Evolutionary conservation across 1,140 invertebrate genomes (phyloP).

Genomic region (Trichonephila clavipes): DNA sequence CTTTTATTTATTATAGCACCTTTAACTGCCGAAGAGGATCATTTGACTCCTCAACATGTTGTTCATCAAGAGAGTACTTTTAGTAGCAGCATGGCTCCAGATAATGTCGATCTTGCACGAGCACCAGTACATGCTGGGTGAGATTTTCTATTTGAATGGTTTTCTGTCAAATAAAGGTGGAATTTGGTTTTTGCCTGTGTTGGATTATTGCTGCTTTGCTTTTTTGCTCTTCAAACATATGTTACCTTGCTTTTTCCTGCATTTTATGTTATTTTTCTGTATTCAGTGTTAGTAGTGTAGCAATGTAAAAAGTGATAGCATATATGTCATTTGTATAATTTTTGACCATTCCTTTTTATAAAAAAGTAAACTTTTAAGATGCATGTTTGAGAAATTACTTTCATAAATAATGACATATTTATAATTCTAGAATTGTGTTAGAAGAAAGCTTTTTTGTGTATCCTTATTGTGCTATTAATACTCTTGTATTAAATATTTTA

Average conservation of each 20-base stretch:
- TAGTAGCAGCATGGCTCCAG: conserved; percentile 86
- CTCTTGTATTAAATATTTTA: no score
- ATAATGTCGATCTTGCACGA: conserved; percentile 93
- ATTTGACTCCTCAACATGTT: conserved; percentile 85
- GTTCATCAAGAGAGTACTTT: conserved; percentile 79
- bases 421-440: no score
- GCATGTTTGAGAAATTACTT: no score
- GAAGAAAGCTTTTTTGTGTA: no score
- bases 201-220: neutral
- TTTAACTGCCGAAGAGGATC: conserved; percentile 84
- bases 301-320: no score
- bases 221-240: neutral
- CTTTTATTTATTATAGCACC: conserved; percentile 80
- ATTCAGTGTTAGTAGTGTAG: no score
- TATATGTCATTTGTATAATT: no score
- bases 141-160: neutral
- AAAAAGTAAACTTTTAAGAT: no score
- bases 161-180: neutral
- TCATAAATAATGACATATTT: no score
- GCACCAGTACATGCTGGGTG: conserved; percentile 94
- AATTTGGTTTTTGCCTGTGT: neutral
- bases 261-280: neutral
- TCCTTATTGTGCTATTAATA: no score
- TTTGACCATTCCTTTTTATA: no score
- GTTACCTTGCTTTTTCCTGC: neutral